Evolutionary conservation across 2,113 vertebrate species (phyloP).

Genomic region (Nyctereutes procyonoides): DNA sequence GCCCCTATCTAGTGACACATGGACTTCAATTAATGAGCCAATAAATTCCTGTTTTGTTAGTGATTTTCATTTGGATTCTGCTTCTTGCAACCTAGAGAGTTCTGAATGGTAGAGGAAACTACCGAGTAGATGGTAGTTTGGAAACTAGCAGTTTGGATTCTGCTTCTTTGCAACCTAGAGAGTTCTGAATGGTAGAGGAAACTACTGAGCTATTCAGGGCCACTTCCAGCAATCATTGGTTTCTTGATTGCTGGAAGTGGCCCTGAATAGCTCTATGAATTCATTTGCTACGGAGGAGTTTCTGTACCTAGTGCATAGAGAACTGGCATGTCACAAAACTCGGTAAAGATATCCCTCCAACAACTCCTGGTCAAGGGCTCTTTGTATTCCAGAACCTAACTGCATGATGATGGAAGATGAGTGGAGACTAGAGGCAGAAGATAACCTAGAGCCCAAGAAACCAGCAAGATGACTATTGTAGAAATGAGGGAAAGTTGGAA

Average conservation of each 20-base stretch:
- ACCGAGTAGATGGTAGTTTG: too few species aligned
- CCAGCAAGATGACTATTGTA: background rate
- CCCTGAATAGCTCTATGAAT: background rate
- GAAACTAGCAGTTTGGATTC: too few species aligned
- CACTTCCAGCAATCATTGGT: too few species aligned
- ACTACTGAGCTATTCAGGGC: too few species aligned
- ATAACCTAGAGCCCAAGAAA: background rate
- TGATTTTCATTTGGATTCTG: background rate
- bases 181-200: too few species aligned
- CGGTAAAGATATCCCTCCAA: background rate
- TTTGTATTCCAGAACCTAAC: background rate
- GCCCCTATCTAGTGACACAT: background rate
- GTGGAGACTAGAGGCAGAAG: background rate
- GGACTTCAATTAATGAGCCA: background rate
- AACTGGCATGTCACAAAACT: background rate
- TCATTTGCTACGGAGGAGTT: background rate
- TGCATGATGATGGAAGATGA: background rate
- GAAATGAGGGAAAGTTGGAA: constrained; percentile 4
- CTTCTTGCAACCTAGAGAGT: background rate
- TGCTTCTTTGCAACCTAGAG: too few species aligned
- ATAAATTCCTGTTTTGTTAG: background rate
- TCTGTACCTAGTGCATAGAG: background rate
- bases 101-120: background rate
- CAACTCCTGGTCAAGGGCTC: background rate
- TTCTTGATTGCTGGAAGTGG: background rate